phyloP scores from a whole-genome alignment of 37 sponge, comb jelly and placozoan genomes.

The Lycopodina hypogea region DNA sequence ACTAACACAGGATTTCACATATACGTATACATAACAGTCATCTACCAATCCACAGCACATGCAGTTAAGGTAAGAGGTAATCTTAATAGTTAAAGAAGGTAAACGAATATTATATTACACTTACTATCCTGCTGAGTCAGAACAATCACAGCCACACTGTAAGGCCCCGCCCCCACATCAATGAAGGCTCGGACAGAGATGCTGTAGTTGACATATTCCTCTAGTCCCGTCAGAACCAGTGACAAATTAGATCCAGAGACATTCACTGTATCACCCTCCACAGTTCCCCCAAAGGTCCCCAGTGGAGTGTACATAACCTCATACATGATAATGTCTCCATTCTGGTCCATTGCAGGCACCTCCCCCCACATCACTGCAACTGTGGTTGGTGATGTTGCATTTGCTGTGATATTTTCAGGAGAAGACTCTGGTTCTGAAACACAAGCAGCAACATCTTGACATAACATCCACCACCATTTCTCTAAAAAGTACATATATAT shows the following conservation, averaged over 20 bases:
- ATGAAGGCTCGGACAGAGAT: constrained; percentile 15
- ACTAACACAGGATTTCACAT: too few relatives aligned
- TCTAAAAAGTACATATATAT: too few relatives aligned
- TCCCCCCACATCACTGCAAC: constrained; percentile 28
- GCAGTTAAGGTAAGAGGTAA: too few relatives aligned
- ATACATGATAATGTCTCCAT: constrained; percentile 36
- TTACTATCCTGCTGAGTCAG: constrained; percentile 8
- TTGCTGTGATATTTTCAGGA: constrained; percentile 10
- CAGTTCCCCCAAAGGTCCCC: neutral
- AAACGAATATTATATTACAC: too few relatives aligned
- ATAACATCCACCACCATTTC: too few relatives aligned
- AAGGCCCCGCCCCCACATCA: constrained; percentile 15
- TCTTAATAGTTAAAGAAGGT: too few relatives aligned
- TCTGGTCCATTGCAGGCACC: constrained; percentile 7
- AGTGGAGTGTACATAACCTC: constrained; percentile 7
- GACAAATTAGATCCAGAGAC: neutral
- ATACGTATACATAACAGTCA: too few relatives aligned
- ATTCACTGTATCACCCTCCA: neutral
- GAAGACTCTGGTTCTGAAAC: too few relatives aligned
- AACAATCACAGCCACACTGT: neutral
- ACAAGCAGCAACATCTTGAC: too few relatives aligned
- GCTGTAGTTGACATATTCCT: constrained; percentile 19
- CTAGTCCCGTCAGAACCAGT: neutral
- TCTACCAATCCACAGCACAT: too few relatives aligned
- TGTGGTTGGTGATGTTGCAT: neutral